Conservation (phyloP, 2,113 vertebrate species). For the Xiphophorus couchianus region DNA sequence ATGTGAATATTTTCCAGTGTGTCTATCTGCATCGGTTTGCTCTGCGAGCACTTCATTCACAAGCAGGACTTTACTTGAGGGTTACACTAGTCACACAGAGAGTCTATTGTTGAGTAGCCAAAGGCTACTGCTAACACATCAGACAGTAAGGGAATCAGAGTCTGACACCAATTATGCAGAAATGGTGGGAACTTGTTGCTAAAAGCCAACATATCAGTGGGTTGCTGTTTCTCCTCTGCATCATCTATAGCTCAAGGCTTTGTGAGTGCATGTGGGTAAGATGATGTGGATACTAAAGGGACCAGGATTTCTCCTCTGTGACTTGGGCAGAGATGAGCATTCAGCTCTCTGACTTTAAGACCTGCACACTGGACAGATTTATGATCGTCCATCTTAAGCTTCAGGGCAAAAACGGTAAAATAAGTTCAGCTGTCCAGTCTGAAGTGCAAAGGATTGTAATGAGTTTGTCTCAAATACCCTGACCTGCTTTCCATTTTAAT, state of each 20-base stretch:
- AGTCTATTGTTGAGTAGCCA: constrained; percentile 49
- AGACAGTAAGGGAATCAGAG: constrained; percentile 63
- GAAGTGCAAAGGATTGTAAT: background rate
- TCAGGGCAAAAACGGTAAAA: background rate
- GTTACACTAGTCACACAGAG: constrained; percentile 54
- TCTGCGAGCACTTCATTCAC: constrained; percentile 32
- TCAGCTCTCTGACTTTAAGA: constrained; percentile 10
- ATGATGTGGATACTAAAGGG: constrained; percentile 28
- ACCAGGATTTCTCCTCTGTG: constrained; percentile 12
- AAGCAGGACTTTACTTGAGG: constrained; percentile 56
- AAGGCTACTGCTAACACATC: constrained; percentile 62
- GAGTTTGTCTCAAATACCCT: background rate
- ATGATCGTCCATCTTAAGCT: background rate
- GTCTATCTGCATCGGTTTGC: constrained; percentile 47
- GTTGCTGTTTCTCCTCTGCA: constrained; percentile 56
- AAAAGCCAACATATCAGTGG: constrained; percentile 59
- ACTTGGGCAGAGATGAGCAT: constrained; percentile 20
- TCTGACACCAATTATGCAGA: constrained; percentile 79
- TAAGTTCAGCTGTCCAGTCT: background rate
- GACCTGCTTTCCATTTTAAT: constrained; percentile 1
- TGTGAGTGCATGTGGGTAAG: constrained; percentile 15
- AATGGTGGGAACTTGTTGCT: constrained; percentile 63
- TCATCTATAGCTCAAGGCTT: constrained; percentile 60
- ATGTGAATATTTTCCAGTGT: constrained; percentile 11
- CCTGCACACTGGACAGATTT: constrained; percentile 12